These are phyloP conservation scores for Drosophila kanekoi DNA, from an alignment of 2,888 invertebrate species.

Conservation along the genomic window DNA sequence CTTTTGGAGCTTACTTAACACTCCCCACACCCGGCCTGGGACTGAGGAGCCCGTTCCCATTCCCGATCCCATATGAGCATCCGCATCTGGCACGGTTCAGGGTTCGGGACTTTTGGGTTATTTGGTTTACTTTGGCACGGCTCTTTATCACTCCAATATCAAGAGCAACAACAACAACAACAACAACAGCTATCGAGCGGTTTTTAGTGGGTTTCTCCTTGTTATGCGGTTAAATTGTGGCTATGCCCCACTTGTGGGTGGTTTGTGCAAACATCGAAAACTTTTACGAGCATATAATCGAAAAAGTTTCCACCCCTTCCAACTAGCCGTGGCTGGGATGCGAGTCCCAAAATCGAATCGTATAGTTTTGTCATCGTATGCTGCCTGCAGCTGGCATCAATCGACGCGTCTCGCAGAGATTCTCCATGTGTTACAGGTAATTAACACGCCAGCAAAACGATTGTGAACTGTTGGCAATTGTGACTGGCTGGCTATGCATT, in stretches of 20 bases:
- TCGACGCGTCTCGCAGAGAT: conserved; percentile 9
- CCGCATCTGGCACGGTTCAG: conserved; percentile 7
- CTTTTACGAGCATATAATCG: conserved; percentile 82
- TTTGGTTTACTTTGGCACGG: conserved; percentile 48
- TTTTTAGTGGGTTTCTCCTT: conserved; percentile 43
- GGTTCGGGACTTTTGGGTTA: conserved; percentile 11
- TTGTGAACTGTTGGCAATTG: conserved; percentile 1
- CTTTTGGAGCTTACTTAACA: conserved; percentile 63
- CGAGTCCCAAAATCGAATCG: too few relatives aligned
- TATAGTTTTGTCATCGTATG: neutral
- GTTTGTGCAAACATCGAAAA: conserved; percentile 68
- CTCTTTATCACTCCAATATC: conserved; percentile 59
- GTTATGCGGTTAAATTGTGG: conserved; percentile 72
- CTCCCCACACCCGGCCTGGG: too few relatives aligned
- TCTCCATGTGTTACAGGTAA: conserved; percentile 39
- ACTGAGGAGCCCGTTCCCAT: too few relatives aligned
- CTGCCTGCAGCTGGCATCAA: conserved; percentile 17
- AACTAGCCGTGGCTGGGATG: neutral
- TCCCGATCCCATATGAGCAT: conserved; percentile 19
- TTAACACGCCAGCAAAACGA: conserved; percentile 39
- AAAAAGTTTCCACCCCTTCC: conserved; percentile 68
- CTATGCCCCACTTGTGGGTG: conserved; percentile 53
- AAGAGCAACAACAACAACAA: conserved; percentile 22
- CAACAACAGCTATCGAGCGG: conserved; percentile 26
- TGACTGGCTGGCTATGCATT: too few relatives aligned